These are phyloP conservation scores for Athalia circularis DNA, from an alignment of 2,888 invertebrate genomes.

Conservation along the genomic window DNA sequence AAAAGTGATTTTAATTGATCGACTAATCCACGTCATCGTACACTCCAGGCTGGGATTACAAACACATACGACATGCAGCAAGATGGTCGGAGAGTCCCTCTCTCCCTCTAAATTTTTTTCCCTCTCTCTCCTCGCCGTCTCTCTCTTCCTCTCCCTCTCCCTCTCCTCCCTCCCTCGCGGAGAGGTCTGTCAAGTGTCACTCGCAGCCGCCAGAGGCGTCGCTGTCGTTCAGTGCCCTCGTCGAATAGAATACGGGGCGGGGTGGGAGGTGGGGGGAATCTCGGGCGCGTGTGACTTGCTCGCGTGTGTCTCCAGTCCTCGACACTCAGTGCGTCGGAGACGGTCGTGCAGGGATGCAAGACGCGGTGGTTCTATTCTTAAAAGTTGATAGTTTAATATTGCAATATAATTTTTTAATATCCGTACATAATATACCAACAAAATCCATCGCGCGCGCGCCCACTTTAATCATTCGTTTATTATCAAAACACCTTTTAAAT, in stretches of 20 bases:
- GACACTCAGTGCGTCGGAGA: conserved; percentile 43
- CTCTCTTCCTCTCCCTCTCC: conserved; percentile 46
- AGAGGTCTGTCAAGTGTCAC: conserved; percentile 59
- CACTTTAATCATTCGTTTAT: no score
- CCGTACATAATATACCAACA: no score
- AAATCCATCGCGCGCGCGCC: no score
- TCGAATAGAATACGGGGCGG: conserved; percentile 23
- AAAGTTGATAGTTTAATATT: no score
- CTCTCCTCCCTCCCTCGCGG: conserved; percentile 53
- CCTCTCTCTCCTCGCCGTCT: conserved; percentile 34
- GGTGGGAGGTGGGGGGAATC: conserved; percentile 62
- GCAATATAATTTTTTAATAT: no score
- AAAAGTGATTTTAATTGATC: no score
- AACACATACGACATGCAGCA: conserved; percentile 27
- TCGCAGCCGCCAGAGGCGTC: conserved; percentile 69
- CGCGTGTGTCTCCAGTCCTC: conserved; percentile 63
- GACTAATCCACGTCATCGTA: neutral
- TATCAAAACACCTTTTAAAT: no score
- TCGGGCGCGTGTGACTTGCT: conserved; percentile 63
- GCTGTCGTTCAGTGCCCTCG: conserved; percentile 56
- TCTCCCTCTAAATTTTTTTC: neutral
- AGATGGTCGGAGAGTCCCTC: conserved; percentile 22
- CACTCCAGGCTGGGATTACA: conserved; percentile 4
- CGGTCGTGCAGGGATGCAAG: conserved; percentile 36
- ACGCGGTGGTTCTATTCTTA: neutral